Conservation (phyloP, 2,113 vertebrate genomes). For the Propithecus coquereli region DNA sequence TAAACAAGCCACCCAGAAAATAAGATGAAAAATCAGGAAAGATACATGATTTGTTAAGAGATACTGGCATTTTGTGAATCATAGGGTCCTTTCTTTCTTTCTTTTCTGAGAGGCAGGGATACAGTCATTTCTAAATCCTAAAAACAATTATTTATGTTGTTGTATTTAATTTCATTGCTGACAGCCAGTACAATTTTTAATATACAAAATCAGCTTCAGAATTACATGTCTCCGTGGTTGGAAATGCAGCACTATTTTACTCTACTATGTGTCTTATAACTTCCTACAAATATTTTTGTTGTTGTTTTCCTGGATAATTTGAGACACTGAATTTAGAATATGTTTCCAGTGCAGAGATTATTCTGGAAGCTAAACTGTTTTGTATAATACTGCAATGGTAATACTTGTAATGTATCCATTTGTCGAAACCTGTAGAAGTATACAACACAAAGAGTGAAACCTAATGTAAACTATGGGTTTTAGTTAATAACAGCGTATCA, state of each 20-base stretch:
- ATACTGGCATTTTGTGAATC: background rate
- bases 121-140: background rate
- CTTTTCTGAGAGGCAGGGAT: background rate
- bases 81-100: background rate
- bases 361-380: too few relatives aligned
- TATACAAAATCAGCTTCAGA: background rate
- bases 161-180: background rate
- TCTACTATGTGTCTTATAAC: background rate
- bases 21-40: background rate
- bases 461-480: too few relatives aligned
- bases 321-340: background rate
- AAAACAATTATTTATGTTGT: background rate
- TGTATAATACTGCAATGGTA: too few relatives aligned
- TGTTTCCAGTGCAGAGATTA: background rate
- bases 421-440: too few relatives aligned
- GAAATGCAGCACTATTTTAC: background rate
- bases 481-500: too few relatives aligned
- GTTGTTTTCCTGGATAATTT: background rate
- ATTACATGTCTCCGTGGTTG: background rate
- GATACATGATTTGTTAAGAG: background rate
- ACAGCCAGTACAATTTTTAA: background rate
- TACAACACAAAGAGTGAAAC: too few relatives aligned
- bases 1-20: background rate
- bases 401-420: too few relatives aligned
- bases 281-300: background rate